A percentile compares a stretch with the other conserved stretches of the same genome.
Evolutionary conservation across 2,797 vertebrate genomes (phyloP).

Genomic region (Lepilemur septentrionalis): DNA sequence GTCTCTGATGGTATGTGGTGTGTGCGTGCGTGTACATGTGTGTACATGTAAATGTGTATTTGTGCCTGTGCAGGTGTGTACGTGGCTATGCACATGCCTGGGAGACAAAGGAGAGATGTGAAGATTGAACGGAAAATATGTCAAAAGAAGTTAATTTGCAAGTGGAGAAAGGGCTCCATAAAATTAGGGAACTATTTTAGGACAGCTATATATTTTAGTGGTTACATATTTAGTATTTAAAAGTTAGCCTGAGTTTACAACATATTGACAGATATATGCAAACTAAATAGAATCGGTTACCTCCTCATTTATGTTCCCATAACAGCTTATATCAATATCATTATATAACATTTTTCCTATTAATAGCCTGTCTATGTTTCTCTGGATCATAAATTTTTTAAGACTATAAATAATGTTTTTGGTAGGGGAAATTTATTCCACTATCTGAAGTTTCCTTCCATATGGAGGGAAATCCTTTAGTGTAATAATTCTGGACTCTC

Average conservation of each 20-base stretch:
- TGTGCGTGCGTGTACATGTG: background rate
- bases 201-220: background rate
- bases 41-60: background rate
- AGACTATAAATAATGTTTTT: background rate
- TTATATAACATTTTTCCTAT: background rate
- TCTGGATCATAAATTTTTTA: background rate
- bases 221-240: background rate
- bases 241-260: background rate
- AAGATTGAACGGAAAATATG: background rate
- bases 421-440: background rate
- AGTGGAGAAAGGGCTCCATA: background rate
- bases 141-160: background rate
- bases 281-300: background rate
- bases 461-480: background rate
- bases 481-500: background rate
- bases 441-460: background rate
- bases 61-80: background rate
- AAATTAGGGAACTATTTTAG: background rate
- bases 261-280: background rate
- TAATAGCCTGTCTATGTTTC: background rate
- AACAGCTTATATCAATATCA: background rate
- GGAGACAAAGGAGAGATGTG: background rate
- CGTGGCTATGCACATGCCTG: background rate
- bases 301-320: background rate
- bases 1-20: too few species aligned